Conservation (phyloP, 2,888 invertebrate genomes). For the Drosophila koepferae region DNA sequence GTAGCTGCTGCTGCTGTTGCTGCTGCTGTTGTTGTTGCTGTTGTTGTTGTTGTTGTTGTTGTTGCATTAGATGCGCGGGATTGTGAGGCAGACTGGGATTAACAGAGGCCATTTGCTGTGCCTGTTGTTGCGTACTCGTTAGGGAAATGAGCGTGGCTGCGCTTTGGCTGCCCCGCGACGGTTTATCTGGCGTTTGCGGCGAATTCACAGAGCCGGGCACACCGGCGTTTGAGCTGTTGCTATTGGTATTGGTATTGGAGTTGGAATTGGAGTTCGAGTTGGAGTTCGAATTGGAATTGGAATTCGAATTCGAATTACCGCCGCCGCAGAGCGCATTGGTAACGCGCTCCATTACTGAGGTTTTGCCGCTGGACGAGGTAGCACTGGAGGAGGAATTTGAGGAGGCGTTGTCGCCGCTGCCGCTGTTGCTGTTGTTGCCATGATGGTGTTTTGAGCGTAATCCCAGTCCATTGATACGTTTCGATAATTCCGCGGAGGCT, state of each 20-base stretch:
- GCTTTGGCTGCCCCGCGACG: constrained; percentile 65
- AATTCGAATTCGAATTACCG: constrained; percentile 83
- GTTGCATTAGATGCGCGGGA: constrained; percentile 55
- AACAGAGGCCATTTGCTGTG: constrained; percentile 38
- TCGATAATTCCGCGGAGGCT: constrained; percentile 95
- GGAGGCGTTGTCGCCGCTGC: constrained; percentile 35
- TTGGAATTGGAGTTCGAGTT: constrained; percentile 76
- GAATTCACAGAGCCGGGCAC: constrained; percentile 32
- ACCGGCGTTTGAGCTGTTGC: constrained; percentile 54
- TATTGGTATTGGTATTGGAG: constrained; percentile 72
- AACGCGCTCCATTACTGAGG: constrained; percentile 94
- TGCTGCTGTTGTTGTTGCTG: constrained; percentile 71
- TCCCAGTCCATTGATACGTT: constrained; percentile 94
- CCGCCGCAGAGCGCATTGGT: constrained; percentile 94
- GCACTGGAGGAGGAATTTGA: constrained; percentile 58
- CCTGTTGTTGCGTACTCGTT: constrained; percentile 46
- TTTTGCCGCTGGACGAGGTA: constrained; percentile 86
- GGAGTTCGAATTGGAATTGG: constrained; percentile 79
- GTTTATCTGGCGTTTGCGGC: constrained; percentile 78
- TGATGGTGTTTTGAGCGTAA: constrained; percentile 88
- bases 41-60: constrained; percentile 72
- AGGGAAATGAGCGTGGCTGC: constrained; percentile 45
- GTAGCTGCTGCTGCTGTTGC: constrained; percentile 79
- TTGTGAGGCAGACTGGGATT: constrained; percentile 38
- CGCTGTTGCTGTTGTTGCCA: constrained; percentile 60